A percentile compares a stretch with the other conserved stretches of the same genome.
phyloP scores from a whole-genome alignment of 1,140 invertebrate genomes.

The Scaptomyza pallida region DNA sequence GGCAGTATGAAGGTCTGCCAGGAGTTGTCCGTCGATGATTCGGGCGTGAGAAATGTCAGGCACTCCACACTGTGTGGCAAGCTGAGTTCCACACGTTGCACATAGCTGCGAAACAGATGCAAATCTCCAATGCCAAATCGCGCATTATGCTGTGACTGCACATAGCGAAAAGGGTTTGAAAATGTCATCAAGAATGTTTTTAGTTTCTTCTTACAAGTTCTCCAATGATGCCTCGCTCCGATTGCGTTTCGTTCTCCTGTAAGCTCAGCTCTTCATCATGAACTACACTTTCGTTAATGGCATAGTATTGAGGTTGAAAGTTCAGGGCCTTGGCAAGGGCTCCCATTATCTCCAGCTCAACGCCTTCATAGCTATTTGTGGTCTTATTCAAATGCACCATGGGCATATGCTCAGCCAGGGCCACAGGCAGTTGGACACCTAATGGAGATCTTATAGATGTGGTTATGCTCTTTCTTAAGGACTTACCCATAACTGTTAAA shows the following conservation, averaged over 20 bases:
- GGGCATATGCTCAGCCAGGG: constrained; percentile 89
- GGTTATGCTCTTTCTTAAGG: too few species aligned
- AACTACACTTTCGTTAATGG: constrained; percentile 85
- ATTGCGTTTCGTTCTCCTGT: constrained; percentile 53
- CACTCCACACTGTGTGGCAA: constrained; percentile 92
- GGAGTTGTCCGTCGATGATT: constrained; percentile 90
- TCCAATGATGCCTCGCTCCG: constrained; percentile 87
- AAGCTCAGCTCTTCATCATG: constrained; percentile 88
- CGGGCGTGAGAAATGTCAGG: constrained; percentile 92
- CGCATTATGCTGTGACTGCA: constrained; percentile 85
- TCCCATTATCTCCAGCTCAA: constrained; percentile 88
- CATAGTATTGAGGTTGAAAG: constrained; percentile 87
- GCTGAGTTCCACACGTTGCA: constrained; percentile 90
- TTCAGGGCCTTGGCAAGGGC: constrained; percentile 89
- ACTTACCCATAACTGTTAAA: too few species aligned
- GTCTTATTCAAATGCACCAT: constrained; percentile 85
- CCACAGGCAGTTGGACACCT: constrained; percentile 86
- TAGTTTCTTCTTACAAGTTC: constrained; percentile 85
- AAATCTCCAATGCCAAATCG: constrained; percentile 91
- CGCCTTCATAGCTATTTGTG: constrained; percentile 84
- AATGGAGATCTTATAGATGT: too few species aligned
- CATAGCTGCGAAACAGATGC: constrained; percentile 88
- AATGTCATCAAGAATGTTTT: too few species aligned
- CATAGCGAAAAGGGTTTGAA: background rate
- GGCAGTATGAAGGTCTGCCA: constrained; percentile 93